Evolutionary conservation across 2,797 vertebrate genomes (phyloP).

Genomic region (Bradypodion ventrale): DNA sequence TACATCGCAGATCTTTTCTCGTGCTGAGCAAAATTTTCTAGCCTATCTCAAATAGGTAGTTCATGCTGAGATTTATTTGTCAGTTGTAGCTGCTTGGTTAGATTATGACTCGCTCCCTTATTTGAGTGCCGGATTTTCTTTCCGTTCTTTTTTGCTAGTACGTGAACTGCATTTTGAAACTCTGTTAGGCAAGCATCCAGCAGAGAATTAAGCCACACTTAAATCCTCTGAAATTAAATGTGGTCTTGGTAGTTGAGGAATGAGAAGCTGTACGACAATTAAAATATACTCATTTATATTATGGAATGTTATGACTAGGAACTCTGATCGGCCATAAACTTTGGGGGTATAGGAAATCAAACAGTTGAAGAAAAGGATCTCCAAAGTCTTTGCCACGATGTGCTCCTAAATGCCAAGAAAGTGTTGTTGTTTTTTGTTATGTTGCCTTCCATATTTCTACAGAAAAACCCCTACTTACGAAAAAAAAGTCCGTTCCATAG

Average conservation of each 20-base stretch:
- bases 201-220: neutral
- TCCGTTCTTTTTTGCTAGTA: neutral
- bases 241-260: neutral
- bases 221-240: neutral
- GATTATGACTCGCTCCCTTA: neutral
- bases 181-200: neutral
- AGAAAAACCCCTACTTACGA: too few species aligned
- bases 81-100: neutral
- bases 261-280: neutral
- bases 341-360: neutral
- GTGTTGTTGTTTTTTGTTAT: neutral
- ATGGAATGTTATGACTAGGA: neutral
- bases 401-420: neutral
- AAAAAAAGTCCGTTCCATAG: too few species aligned
- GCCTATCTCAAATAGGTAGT: neutral
- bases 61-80: neutral
- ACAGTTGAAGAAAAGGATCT: neutral
- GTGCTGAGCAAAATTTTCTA: neutral
- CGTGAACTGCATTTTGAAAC: constrained; percentile 2
- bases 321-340: neutral
- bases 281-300: neutral
- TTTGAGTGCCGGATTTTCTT: neutral
- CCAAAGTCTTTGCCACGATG: neutral
- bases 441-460: neutral
- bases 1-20: neutral